Conservation (phyloP, 1,140 invertebrate species). For the Eumeta japonica region DNA sequence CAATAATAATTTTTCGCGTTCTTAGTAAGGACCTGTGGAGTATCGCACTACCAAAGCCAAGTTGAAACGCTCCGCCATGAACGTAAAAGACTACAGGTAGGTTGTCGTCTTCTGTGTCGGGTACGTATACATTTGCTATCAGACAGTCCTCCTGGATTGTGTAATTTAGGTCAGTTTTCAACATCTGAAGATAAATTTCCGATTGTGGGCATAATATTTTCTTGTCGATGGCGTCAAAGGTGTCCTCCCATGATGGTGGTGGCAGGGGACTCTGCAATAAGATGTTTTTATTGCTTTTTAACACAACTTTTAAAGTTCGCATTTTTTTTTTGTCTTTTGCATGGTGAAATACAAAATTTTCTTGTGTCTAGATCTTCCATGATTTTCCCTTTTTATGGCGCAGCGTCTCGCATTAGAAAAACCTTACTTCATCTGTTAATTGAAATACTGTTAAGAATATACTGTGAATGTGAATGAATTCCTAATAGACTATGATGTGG, state of each 20-base stretch:
- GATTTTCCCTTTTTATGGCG: too few species aligned
- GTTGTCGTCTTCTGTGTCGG: conserved; percentile 23
- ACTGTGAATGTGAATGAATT: too few species aligned
- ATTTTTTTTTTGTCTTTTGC: too few species aligned
- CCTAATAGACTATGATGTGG: too few species aligned
- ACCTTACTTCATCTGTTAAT: too few species aligned
- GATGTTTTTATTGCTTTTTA: too few species aligned
- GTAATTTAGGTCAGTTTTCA: background rate
- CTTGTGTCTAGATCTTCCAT: too few species aligned
- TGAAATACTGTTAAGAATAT: too few species aligned
- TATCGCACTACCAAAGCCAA: conserved; percentile 15
- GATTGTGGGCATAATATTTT: conserved; percentile 27
- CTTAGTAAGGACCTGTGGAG: conserved; percentile 13
- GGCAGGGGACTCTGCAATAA: conserved; percentile 25
- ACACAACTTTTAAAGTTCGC: too few species aligned
- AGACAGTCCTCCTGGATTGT: conserved; percentile 29
- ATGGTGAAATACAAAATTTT: too few species aligned
- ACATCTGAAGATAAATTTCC: background rate
- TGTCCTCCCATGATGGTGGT: conserved; percentile 16
- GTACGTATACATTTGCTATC: conserved; percentile 32
- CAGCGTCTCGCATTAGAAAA: too few species aligned
- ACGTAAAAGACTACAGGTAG: conserved; percentile 31
- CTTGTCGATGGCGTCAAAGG: conserved; percentile 23
- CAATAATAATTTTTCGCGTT: conserved; percentile 14
- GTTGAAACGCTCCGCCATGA: conserved; percentile 22